Evolutionary conservation across 2,888 invertebrate species (phyloP).

Genomic region (Esperia sulphurella): DNA sequence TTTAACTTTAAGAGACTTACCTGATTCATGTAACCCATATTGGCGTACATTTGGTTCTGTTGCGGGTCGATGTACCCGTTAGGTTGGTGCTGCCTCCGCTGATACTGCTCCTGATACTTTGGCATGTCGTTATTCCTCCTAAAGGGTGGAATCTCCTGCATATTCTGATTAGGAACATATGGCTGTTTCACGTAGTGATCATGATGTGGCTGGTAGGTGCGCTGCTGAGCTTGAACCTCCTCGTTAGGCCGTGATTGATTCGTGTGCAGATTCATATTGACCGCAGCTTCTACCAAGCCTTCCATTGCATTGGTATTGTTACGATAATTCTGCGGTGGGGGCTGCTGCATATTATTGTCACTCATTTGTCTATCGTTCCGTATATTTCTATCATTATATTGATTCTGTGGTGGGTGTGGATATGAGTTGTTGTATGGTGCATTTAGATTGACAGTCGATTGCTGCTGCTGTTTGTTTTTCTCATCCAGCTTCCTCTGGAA

Average conservation of each 20-base stretch:
- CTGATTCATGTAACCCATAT: conserved; percentile 39
- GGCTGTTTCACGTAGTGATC: conserved; percentile 45
- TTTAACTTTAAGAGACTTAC: conserved; percentile 10
- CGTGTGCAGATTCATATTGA: conserved; percentile 48
- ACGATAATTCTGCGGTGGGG: conserved; percentile 35
- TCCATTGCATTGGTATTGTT: conserved; percentile 49
- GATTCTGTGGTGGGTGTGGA: conserved; percentile 39
- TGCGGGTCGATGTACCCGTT: conserved; percentile 60
- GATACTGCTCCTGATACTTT: conserved; percentile 39
- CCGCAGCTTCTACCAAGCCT: conserved; percentile 53
- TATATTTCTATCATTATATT: conserved; percentile 51
- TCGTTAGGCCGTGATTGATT: conserved; percentile 37
- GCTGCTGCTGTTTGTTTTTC: conserved; percentile 63
- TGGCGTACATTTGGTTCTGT: conserved; percentile 43
- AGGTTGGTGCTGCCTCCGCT: conserved; percentile 40
- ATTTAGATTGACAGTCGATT: conserved; percentile 39
- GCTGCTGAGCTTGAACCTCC: conserved; percentile 34
- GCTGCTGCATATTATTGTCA: conserved; percentile 23
- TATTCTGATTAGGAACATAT: conserved; percentile 39
- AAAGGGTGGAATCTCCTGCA: conserved; percentile 49
- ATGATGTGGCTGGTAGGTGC: conserved; percentile 40
- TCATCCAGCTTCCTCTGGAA: conserved; percentile 79
- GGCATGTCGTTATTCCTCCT: conserved; percentile 38
- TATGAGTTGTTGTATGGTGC: conserved; percentile 51
- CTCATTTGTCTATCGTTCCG: conserved; percentile 45